phyloP scores from a whole-genome alignment of 2,113 vertebrate genomes.

The Petrocephalus microphthalmus region DNA sequence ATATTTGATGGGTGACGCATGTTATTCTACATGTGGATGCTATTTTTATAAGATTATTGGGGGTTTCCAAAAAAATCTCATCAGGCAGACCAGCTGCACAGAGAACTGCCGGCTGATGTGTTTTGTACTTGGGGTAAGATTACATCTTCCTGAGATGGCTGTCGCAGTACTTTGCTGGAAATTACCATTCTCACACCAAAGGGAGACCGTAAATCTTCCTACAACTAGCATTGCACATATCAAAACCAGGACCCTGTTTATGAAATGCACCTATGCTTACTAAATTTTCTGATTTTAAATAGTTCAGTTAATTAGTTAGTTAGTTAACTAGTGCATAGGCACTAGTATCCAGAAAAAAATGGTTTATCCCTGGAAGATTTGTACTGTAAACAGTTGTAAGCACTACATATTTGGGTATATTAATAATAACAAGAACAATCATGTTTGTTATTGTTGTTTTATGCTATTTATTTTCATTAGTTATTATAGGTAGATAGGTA shows the following conservation, averaged over 20 bases:
- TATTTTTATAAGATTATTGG: conserved; percentile 36
- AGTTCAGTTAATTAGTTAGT: no score
- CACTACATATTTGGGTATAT: not conserved
- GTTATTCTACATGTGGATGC: conserved; percentile 33
- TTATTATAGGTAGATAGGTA: no score
- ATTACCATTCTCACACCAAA: not conserved
- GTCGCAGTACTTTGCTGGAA: not conserved
- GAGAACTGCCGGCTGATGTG: conserved; percentile 26
- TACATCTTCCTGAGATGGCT: not conserved
- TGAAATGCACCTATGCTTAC: not conserved
- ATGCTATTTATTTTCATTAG: no score
- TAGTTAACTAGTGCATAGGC: not conserved
- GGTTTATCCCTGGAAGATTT: not conserved
- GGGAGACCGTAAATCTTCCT: not conserved
- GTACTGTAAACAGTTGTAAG: not conserved
- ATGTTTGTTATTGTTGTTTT: no score
- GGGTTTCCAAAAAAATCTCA: conserved; percentile 38
- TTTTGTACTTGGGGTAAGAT: conserved; percentile 30
- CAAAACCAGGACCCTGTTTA: not conserved
- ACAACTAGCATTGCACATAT: not conserved
- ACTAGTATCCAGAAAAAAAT: not conserved
- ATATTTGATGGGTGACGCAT: conserved; percentile 23
- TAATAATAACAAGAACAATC: not conserved
- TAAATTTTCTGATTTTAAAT: not conserved
- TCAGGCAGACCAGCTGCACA: conserved; percentile 39